These are phyloP conservation scores for Paracanthobrama guichenoti DNA, from an alignment of 2,113 vertebrate genomes.

Conservation along the genomic window DNA sequence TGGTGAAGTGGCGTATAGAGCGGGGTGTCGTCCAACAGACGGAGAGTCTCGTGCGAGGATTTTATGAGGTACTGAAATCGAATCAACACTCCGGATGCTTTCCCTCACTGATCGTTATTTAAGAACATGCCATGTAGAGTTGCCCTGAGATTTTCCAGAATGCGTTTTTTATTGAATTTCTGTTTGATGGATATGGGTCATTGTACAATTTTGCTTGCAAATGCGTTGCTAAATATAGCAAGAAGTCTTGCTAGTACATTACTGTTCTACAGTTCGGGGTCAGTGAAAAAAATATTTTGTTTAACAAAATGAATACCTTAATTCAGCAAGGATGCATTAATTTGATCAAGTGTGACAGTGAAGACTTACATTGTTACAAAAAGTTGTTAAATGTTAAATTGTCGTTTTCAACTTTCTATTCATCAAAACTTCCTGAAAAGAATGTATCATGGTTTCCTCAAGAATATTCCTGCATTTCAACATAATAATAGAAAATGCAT, in stretches of 20 bases:
- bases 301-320: too few species aligned
- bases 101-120: not conserved
- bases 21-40: conserved; percentile 97
- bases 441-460: not conserved
- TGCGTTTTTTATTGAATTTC: not conserved
- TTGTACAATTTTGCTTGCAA: not conserved
- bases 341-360: too few species aligned
- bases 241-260: not conserved
- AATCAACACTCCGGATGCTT: not conserved
- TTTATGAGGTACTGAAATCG: conserved; percentile 87
- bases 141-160: not conserved
- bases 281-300: too few species aligned
- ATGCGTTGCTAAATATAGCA: not conserved
- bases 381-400: not conserved
- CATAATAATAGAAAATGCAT: not conserved
- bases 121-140: not conserved
- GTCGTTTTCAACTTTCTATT: not conserved
- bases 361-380: not conserved
- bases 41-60: conserved; percentile 96
- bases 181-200: not conserved
- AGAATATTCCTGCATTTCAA: not conserved
- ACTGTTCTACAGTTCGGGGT: not conserved
- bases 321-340: too few species aligned
- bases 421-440: not conserved
- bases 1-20: conserved; percentile 99